Base-by-base conservation (phyloP, 2,888 invertebrate genomes). In the Diloba caeruleocephala region DNA sequence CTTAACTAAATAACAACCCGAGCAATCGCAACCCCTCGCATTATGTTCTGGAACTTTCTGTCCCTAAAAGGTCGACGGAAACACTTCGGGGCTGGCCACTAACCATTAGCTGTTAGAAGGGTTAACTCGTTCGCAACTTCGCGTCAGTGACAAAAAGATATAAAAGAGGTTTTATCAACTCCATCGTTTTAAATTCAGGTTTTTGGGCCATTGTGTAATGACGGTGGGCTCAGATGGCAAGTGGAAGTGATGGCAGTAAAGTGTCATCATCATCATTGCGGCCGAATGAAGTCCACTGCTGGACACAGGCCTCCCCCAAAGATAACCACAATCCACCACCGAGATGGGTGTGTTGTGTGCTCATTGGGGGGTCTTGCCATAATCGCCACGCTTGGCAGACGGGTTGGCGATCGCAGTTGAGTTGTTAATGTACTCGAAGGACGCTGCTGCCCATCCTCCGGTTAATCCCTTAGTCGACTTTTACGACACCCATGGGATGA, bases 91-190 rank as follows among this genome's bases (percentile, higher is more conserved):
- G 13, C 50, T 57, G 46, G 52, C 61, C 55, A 62, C 58, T 62
- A 67, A 65, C 49, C 55, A 65, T 65, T 62, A 67, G 55, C 52
- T 38, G 54, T 65, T 62, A 46, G 58, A 52, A 66, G 64, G 66
- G 58, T 65, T 58, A 65, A 53, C 61, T 65, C 53, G 23, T 43
- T 64, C 52, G 17, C 57, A 51, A 63, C 60, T 60, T 55, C 44
- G 46, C 46, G 45, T 52, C 46, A 15, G 26, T 48, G 43, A 57
- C 44, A 53, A 58, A 67, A 45, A 50, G 9, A 26, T 58, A 39
- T 32, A 49, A 48, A 57, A 54, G 15, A 25, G 33, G 15, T 33
- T 41, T 45, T 29, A 29, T 29, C 34, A 21, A 49, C 15, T 17
- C 32, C 39, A 33, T 13, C 34, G 21, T 49, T 49, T 32, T 48